A percentile compares a stretch with the other conserved stretches of the same genome.
Evolutionary conservation across 1,140 invertebrate genomes (phyloP).

Genomic region (Musca vetustissima): DNA sequence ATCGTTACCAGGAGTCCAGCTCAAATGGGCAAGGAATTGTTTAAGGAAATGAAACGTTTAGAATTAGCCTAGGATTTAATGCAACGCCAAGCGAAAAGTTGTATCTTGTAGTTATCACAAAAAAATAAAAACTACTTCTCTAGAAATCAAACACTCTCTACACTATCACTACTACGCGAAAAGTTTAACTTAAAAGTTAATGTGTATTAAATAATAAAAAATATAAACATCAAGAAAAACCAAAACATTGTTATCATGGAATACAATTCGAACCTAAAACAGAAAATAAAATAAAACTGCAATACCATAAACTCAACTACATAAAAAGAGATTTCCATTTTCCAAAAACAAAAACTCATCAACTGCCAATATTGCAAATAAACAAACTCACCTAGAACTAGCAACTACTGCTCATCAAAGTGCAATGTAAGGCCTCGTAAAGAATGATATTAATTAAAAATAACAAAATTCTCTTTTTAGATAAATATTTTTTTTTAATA

Average conservation of each 20-base stretch:
- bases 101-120: not conserved
- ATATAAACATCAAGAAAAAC: not conserved
- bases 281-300: conserved; percentile 1
- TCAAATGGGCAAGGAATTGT: conserved; percentile 88
- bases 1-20: conserved; percentile 94
- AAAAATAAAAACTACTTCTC: not conserved
- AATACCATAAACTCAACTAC: not conserved
- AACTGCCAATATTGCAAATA: conserved; percentile 2
- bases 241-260: conserved; percentile 1
- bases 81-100: conserved; percentile 18
- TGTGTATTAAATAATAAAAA: not conserved
- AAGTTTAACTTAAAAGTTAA: conserved; percentile 21
- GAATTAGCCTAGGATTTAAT: conserved; percentile 48
- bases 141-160: not conserved
- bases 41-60: conserved; percentile 82
- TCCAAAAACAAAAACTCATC: not conserved
- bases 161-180: not conserved
- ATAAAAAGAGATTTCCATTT: conserved; percentile 10
- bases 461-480: not conserved
- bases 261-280: not conserved
- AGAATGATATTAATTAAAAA: not conserved
- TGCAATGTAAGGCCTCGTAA: not conserved
- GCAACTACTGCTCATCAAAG: not conserved
- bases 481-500: too few relatives aligned
- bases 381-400: not conserved